Evolutionary conservation across 2,888 invertebrate species (phyloP), one percentile per base, ranked within the genome.

Genomic region (Tigriopus californicus): DNA sequence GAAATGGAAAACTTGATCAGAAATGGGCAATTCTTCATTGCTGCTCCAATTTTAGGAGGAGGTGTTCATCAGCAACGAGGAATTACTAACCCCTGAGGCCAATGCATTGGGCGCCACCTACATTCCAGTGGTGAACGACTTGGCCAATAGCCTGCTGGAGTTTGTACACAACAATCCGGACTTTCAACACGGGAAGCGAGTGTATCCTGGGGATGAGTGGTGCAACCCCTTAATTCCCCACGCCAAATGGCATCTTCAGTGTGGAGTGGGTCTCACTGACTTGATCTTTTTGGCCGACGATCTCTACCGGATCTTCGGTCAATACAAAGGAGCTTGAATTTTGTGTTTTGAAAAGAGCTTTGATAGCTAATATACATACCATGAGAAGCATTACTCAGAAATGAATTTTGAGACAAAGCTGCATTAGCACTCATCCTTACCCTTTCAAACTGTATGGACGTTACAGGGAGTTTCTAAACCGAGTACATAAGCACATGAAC

Each of bases 191-290:
- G 57, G 47, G 20, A 47, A 40, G 8, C 15, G 46, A 13, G 18
- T 57, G 18, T 57, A 57, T 20, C 57, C 57, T 12, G 57, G 57
- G 20, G 57, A 57, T 11, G 47, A 57, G n/a, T 57, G 57, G 57
- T 57, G 57, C 18, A 57, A 57, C 33, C 46, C 44, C 18, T 33
- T 46, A 13, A 47, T 44, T 20, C 57, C 57, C 11, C 57, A 57
- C 24, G 22, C 57, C 44, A 57, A 57, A 46, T 57, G 57, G 57
- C 57, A 57, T 33, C 57, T 57, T 12, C 42, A 57, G 41, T 47
- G 47, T 3, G 57, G 47, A 2, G 41, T 57, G 2, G 57, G 57
- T n/a, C 47, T 57, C 6, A 20, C 48, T 1, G 57, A 57, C 20
- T n/a, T 57, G 57, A 33, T 41, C 24, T 57, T 47, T 15, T 24